These are phyloP conservation scores for Acipenser oxyrinchus DNA, from an alignment of 2,797 vertebrate genomes.

Conservation along the genomic window DNA sequence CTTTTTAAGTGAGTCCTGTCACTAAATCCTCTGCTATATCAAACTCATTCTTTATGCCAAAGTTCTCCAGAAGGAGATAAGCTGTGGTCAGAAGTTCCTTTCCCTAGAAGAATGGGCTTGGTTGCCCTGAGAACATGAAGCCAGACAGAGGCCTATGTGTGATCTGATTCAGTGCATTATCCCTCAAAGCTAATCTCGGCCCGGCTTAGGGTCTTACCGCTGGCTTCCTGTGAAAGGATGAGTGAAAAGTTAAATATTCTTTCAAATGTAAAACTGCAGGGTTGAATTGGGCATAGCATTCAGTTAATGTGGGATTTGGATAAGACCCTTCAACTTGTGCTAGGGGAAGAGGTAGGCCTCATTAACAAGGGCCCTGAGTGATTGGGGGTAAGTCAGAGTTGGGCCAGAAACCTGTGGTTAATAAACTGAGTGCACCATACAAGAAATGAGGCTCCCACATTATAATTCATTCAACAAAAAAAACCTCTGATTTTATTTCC, in stretches of 20 bases:
- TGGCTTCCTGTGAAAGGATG: conserved; percentile 51
- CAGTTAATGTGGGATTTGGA: conserved; percentile 45
- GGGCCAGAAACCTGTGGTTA: conserved; percentile 21
- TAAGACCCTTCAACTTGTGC: conserved; percentile 50
- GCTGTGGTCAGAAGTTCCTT: conserved; percentile 64
- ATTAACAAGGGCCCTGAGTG: conserved; percentile 31
- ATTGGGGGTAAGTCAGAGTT: conserved; percentile 30
- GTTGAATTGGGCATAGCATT: conserved; percentile 49
- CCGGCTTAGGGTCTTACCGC: conserved; percentile 54
- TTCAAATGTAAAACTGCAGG: conserved; percentile 62
- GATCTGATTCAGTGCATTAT: conserved; percentile 69
- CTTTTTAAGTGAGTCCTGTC: conserved; percentile 51
- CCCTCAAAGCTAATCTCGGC: conserved; percentile 67
- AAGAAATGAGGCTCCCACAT: conserved; percentile 13
- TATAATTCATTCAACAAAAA: not conserved
- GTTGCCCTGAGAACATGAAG: conserved; percentile 59
- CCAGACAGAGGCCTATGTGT: conserved; percentile 46
- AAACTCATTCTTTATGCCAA: conserved; percentile 42
- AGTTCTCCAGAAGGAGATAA: conserved; percentile 48
- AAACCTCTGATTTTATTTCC: not conserved
- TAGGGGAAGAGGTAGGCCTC: conserved; percentile 43
- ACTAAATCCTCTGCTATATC: conserved; percentile 43
- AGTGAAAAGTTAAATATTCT: conserved; percentile 71
- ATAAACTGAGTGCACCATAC: conserved; percentile 7
- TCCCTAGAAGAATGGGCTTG: conserved; percentile 58